Conservation (phyloP, 2,797 vertebrate species). For the Pitangus sulphuratus region DNA sequence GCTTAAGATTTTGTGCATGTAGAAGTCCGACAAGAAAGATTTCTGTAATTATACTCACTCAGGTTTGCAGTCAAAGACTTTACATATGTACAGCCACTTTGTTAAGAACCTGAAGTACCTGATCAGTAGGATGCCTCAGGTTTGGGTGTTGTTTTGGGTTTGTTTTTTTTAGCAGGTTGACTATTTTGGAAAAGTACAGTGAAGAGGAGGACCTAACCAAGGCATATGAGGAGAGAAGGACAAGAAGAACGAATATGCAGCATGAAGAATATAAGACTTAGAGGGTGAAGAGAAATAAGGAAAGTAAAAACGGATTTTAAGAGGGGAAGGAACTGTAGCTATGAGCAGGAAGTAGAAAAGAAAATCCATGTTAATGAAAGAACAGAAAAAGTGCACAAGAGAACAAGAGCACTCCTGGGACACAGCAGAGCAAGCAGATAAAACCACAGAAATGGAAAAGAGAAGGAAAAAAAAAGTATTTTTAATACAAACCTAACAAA, state of each 20-base stretch:
- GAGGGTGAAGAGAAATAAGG: not conserved
- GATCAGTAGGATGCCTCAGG: not conserved
- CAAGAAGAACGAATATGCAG: not conserved
- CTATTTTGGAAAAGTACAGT: not conserved
- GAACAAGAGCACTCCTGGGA: not conserved
- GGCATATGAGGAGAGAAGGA: not conserved
- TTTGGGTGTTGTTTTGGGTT: not conserved
- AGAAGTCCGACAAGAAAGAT: not conserved
- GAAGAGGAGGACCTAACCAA: not conserved
- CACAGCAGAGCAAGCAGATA: not conserved
- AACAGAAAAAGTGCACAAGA: not conserved
- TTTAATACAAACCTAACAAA: not conserved
- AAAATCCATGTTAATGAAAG: not conserved
- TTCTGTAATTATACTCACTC: not conserved
- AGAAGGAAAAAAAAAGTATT: not conserved
- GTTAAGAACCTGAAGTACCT: not conserved
- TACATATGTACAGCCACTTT: not conserved
- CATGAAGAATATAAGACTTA: not conserved
- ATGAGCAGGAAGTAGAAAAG: not conserved
- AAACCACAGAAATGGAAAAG: not conserved
- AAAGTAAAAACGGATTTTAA: not conserved
- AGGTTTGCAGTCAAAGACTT: not conserved
- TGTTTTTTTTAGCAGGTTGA: not conserved
- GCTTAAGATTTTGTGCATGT: not conserved
- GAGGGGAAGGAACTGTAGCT: not conserved